A percentile compares a stretch with the other conserved stretches of the same genome.
phyloP scores from a whole-genome alignment of 1,140 invertebrate species.

The Bombyx mori region ASM3026992v2 NC_085110.1:10527501-10528000 shows the following conservation, averaged over 20 bases:
- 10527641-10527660: too few relatives aligned
- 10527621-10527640: too few relatives aligned
- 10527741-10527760: constrained; percentile 43
- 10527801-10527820: constrained; percentile 61
- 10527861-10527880: constrained; percentile 7
- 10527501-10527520: too few relatives aligned
- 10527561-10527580: too few relatives aligned
- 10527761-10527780: constrained; percentile 51
- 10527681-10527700: constrained; percentile 19
- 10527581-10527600: too few relatives aligned
- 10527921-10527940: too few relatives aligned
- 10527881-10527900: constrained; percentile 29
- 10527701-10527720: constrained; percentile 54
- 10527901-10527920: too few relatives aligned
- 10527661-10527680: too few relatives aligned
- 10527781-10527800: constrained; percentile 50
- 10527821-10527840: constrained; percentile 46
- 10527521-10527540: too few relatives aligned
- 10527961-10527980: constrained; percentile 61
- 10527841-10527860: constrained; percentile 8
- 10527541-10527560: too few relatives aligned
- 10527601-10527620: too few relatives aligned
- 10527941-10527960: constrained; percentile 27
- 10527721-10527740: constrained; percentile 41
- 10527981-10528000: constrained; percentile 39